Percentiles rank a stretch among this genome's conserved stretches.
phyloP scores from a whole-genome alignment of 2,797 vertebrate species.

The Pangasius larnaudii region DNA sequence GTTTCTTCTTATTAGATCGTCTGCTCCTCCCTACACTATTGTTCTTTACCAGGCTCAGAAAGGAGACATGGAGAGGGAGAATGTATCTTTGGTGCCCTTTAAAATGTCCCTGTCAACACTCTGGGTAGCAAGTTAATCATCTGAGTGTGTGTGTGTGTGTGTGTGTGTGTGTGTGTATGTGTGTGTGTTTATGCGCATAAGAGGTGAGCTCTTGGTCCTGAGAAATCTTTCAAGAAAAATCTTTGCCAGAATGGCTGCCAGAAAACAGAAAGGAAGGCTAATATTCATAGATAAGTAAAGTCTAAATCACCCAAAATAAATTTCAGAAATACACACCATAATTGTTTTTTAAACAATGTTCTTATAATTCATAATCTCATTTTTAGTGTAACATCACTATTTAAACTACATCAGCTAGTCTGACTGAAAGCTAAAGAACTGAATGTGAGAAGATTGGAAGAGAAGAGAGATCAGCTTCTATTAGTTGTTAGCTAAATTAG shows the following conservation, averaged over 20 bases:
- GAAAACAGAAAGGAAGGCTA: neutral
- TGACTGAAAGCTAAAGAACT: neutral
- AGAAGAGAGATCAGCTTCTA: neutral
- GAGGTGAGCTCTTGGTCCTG: neutral
- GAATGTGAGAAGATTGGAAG: neutral
- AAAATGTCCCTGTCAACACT: constrained; percentile 65
- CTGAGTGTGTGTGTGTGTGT: constrained; percentile 40
- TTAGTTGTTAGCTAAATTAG: neutral
- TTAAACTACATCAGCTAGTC: neutral
- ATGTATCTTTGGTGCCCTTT: constrained; percentile 67
- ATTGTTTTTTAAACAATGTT: neutral
- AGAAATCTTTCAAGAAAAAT: neutral
- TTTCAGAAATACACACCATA: neutral
- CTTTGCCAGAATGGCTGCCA: neutral
- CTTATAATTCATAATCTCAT: neutral
- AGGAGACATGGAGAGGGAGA: constrained; percentile 65
- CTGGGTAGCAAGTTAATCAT: constrained; percentile 69
- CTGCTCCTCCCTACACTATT: constrained; percentile 74
- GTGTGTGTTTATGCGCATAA: neutral
- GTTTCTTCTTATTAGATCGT: constrained; percentile 69
- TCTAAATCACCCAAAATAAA: neutral
- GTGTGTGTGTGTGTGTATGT: constrained; percentile 35
- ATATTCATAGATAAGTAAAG: neutral
- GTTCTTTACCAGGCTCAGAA: constrained; percentile 67
- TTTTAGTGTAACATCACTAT: neutral